Evolutionary conservation across 35 echinoderm and acorn worm species (phyloP).

Genomic region (Heliocidaris erythrogramma): DNA sequence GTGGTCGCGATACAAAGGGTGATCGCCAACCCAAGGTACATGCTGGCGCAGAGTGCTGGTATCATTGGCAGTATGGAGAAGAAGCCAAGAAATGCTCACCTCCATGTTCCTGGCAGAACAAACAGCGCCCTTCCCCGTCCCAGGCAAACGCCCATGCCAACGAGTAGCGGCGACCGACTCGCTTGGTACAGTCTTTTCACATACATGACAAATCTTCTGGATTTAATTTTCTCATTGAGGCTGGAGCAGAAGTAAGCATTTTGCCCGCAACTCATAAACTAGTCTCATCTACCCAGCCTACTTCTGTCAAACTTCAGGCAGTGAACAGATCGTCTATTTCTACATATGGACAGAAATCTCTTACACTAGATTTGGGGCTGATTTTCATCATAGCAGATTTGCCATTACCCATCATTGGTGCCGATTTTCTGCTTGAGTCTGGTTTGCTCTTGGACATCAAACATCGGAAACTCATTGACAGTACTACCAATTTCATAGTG

Average conservation of each 20-base stretch:
- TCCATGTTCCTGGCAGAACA: too few relatives aligned
- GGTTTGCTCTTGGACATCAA: background rate
- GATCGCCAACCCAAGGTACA: too few relatives aligned
- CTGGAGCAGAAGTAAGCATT: conserved; percentile 30
- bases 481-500: too few relatives aligned
- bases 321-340: conserved; percentile 47
- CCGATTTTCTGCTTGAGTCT: conserved; percentile 32
- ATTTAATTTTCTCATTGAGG: too few relatives aligned
- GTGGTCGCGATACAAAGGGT: background rate
- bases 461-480: background rate
- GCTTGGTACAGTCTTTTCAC: too few relatives aligned
- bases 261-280: background rate
- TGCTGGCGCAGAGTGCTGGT: too few relatives aligned
- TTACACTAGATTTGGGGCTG: conserved; percentile 53
- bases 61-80: too few relatives aligned
- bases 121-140: too few relatives aligned
- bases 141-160: too few relatives aligned
- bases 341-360: conserved; percentile 45
- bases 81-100: too few relatives aligned
- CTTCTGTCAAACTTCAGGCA: conserved; percentile 30
- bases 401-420: conserved; percentile 45
- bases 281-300: background rate
- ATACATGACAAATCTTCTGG: too few relatives aligned
- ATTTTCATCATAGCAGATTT: conserved; percentile 55
- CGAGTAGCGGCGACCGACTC: too few relatives aligned